Evolutionary conservation across 2,888 invertebrate genomes (phyloP), one percentile per base, ranked within the genome.

Genomic region (Dasypogon diadema): DNA sequence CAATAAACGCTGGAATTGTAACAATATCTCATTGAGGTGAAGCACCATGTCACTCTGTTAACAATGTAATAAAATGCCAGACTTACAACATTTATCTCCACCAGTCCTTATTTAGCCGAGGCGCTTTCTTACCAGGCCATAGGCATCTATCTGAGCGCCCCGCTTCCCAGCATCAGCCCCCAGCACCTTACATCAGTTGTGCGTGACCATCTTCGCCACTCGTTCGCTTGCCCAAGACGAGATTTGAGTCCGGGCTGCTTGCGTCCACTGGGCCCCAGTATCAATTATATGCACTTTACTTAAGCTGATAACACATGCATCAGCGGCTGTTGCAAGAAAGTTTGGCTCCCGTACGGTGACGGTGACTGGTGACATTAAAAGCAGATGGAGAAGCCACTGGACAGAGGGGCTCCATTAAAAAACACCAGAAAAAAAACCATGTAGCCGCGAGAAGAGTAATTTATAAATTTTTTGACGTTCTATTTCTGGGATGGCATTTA

Each of bases 241-340:
- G n/a, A n/a, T n/a, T n/a, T n/a, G n/a, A n/a, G n/a, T n/a, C 42
- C 42, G n/a, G 30, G 42, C 2, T 42, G 3, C n/a, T 12, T 1
- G 12, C 72, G 54, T 26, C 55, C 37, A 24, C 56, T 75, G 10
- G 12, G 54, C 54, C 54, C 16, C 58, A 22, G 46, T 65, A 75
- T 75, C 75, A 75, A 75, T 75, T 75, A 65, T 75, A 75, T 54
- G 56, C 75, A 55, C 63, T 63, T 75, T 65, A 46, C 55, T 42
- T 58, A 54, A 75, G 65, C 42, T 68, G 75, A 75, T 75, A 68
- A 68, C 55, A 46, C 46, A 65, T 51, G 65, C 65, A 75, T 55
- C 75, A 75, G 51, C 58, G 51, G 60, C 24, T 46, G 30, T 74
- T 16, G 34, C 63, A 26, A 30, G 48, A 55, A 58, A 30, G 14